These are phyloP conservation scores for Enteromius afrohamiltoni DNA, from an alignment of 2,797 vertebrate species.

Conservation along the genomic window DNA sequence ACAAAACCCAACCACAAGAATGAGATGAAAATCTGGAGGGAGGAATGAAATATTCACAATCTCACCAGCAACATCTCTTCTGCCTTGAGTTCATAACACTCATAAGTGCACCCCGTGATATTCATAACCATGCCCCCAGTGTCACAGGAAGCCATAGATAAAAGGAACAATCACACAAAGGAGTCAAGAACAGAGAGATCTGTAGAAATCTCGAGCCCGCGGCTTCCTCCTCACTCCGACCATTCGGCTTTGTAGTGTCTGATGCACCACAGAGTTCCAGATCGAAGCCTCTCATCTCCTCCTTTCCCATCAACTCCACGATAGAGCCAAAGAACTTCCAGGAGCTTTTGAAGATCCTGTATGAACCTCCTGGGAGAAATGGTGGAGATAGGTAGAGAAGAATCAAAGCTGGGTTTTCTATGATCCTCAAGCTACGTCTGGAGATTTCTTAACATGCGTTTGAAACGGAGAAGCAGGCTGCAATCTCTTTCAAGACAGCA, in stretches of 20 bases:
- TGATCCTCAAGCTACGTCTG: constrained; percentile 50
- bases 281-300: background rate
- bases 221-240: background rate
- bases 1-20: constrained; percentile 4
- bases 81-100: constrained; percentile 37
- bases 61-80: constrained; percentile 10
- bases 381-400: background rate
- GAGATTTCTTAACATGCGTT: constrained; percentile 44
- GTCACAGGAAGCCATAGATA: constrained; percentile 35
- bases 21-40: background rate
- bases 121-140: constrained; percentile 4
- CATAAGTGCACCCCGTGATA: background rate
- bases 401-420: constrained; percentile 54
- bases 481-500: background rate
- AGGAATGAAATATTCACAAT: constrained; percentile 20
- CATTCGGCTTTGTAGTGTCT: constrained; percentile 31
- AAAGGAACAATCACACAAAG: constrained; percentile 34
- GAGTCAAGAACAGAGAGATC: constrained; percentile 23
- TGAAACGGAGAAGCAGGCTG: constrained; percentile 21
- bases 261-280: constrained; percentile 1
- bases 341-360: constrained; percentile 43
- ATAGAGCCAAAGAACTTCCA: constrained; percentile 21
- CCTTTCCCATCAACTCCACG: constrained; percentile 15
- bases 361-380: background rate
- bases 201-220: background rate